Percentiles rank a stretch among this genome's conserved stretches.
phyloP scores from a whole-genome alignment of 2,888 invertebrate genomes.

The Eilema sororculum region DNA sequence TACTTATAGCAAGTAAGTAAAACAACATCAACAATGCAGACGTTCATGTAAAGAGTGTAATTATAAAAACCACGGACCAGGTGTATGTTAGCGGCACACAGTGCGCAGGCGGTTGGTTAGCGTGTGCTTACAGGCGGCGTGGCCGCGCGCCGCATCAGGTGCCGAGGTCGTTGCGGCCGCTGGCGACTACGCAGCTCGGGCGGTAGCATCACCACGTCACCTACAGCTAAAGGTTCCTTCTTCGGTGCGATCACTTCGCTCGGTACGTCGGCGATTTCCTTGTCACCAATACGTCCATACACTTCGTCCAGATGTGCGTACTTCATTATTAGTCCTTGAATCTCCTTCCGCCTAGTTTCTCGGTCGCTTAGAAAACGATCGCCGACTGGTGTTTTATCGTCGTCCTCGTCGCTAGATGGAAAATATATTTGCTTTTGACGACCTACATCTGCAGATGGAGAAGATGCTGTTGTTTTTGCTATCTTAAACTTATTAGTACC shows the following conservation, averaged over 20 bases:
- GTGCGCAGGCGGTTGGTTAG: conserved; percentile 80
- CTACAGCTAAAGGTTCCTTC: conserved; percentile 73
- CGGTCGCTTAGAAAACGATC: conserved; percentile 90
- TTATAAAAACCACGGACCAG: conserved; percentile 78
- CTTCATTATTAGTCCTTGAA: conserved; percentile 93
- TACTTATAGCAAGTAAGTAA: conserved; percentile 33
- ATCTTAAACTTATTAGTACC: conserved; percentile 66
- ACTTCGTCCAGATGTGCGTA: conserved; percentile 93
- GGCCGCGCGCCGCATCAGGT: conserved; percentile 84
- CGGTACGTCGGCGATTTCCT: conserved; percentile 68
- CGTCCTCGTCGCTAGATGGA: conserved; percentile 84
- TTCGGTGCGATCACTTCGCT: conserved; percentile 55
- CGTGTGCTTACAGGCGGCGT: conserved; percentile 87
- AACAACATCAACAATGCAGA: conserved; percentile 38
- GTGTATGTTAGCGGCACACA: conserved; percentile 82
- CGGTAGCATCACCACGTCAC: conserved; percentile 78
- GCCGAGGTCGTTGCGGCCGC: conserved; percentile 77
- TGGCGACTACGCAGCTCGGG: conserved; percentile 81
- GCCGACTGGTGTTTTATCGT: conserved; percentile 80
- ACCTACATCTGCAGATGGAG: conserved; percentile 71
- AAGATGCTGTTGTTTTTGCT: conserved; percentile 76
- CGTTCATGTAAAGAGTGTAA: conserved; percentile 52
- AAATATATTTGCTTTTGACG: conserved; percentile 83
- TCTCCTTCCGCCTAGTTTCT: conserved; percentile 93
- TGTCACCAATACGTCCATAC: conserved; percentile 85